Percentiles rank a stretch among this genome's conserved stretches.
phyloP scores from a whole-genome alignment of 2,888 invertebrate genomes.

The Rhogogaster chlorosoma region DNA sequence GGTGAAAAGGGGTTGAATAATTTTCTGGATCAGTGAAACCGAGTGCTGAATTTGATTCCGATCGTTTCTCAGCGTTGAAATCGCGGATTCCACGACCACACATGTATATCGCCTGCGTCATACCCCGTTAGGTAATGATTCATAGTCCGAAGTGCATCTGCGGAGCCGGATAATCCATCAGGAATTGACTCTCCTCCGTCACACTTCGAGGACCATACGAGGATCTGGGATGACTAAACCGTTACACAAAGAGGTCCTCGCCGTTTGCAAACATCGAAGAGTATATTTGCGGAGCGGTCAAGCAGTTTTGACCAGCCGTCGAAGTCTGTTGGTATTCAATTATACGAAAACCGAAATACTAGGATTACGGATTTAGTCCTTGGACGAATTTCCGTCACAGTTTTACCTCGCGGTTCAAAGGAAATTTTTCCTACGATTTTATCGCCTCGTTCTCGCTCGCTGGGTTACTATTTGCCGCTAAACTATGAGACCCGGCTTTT shows the following conservation, averaged over 20 bases:
- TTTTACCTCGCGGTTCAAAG: not conserved
- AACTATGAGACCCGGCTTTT: not conserved
- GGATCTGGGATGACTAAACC: not conserved
- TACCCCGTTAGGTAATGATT: not conserved
- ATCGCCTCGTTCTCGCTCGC: not conserved
- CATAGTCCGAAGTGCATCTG: not conserved
- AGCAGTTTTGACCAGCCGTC: conserved; percentile 67
- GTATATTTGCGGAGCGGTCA: conserved; percentile 70
- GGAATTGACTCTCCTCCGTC: not conserved
- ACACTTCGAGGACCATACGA: conserved; percentile 20
- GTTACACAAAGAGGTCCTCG: conserved; percentile 12
- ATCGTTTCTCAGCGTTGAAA: conserved; percentile 12
- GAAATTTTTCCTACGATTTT: not conserved
- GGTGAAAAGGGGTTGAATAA: conserved; percentile 32
- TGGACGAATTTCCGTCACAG: not conserved
- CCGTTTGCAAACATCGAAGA: conserved; percentile 62
- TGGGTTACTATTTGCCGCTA: not conserved
- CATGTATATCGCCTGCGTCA: not conserved
- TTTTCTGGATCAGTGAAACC: conserved; percentile 7
- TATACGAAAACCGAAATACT: conserved; percentile 59
- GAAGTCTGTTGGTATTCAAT: conserved; percentile 71
- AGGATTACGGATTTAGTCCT: not conserved
- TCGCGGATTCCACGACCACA: not conserved
- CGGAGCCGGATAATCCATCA: not conserved
- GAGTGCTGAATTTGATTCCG: conserved; percentile 6